Base-by-base conservation (phyloP, 2,113 vertebrate species). In the Bombycilla garrulus region DNA sequence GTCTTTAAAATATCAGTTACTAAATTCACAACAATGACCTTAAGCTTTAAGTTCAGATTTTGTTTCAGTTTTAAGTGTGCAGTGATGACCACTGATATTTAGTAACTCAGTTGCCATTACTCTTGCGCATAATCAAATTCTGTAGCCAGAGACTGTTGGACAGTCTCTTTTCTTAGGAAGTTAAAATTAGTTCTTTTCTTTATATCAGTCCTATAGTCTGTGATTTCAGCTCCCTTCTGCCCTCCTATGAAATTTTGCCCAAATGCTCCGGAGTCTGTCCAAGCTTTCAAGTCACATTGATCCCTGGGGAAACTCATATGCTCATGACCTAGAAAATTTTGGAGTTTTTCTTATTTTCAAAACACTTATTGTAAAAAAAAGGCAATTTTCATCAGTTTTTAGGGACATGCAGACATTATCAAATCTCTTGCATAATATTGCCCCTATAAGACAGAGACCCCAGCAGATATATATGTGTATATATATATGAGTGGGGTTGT, bases 401-500 rank as follows among this genome's bases (percentile, higher is more conserved):
- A 51, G 56, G 25, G 28, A 56, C 13, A 50, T 22, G 2, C 15
- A 60, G 23, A 51, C 2, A 31, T 76, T 58, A 71, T 57, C 12
- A 71, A 45, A 74, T 53, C 4, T 42, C 6, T 35, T 69, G 2
- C 26, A 12, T 23, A 36, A 5, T n/a, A 50, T 45, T 40, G 50
- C 1, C 3, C 15, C 11, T 33, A 6, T 20, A 64, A 56, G 5
- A 50, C 44, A 61, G 33, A 51, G 5, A 64, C 3, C 0, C 2
- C 23, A 77, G 13, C 6, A 36, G 6, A 66, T 6, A 36, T 18
- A 36, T 10, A 42, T n/a, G n/a, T n/a, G n/a, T n/a, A n/a, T 8
- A 10, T 35, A 38, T n/a, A n/a, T 0, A 0, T 70, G 21, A 11
- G 16, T 20, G 6, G 4, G 3, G 1, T 82, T 58, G 15, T 5